Base-by-base conservation (phyloP, 2,888 invertebrate genomes). In the Taenaris catops region DNA sequence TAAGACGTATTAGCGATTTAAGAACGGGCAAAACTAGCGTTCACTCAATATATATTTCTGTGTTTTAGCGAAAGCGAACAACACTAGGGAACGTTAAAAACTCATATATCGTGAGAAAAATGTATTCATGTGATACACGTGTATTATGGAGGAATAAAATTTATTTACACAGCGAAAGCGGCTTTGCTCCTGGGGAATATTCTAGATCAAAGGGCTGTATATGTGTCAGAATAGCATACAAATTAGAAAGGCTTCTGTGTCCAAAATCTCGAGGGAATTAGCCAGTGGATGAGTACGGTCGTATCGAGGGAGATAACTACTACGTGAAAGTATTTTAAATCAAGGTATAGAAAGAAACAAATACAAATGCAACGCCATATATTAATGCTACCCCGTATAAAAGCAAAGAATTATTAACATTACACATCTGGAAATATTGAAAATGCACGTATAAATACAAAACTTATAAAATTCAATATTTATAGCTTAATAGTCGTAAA, bases 231-330 rank as follows among this genome's bases (percentile, higher is more conserved):
- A 38, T 47, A 34, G 40, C 41, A 40, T 43, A 45, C 38, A 48
- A 41, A 43, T 48, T 42, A 47, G 35, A 42, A 36, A 33, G 42
- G 35, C 28, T 38, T 14, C 35, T 39, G 42, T 34, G 32, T 31
- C 14, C 33, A 25, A 43, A n/a, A 33, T 35, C 42, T 36, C 42
- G 11, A 12, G 42, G 29, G 42, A 25, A 28, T 38, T 38, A 43
- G 38, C 25, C 25, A 28, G 32, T 25, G 33, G 41, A 46, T 44
- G 46, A 48, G 48, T 41, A 39, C 39, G 48, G 45, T 44, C 37
- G 34, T 37, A 25, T 39, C 43, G 26, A 26, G 34, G 48, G 43
- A 46, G 36, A 32, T 16, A 33, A 35, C 26, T 31, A 29, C 39
- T 23, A 20, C 27, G 28, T 28, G 33, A 20, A 21, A 33, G 20